Base-by-base conservation (phyloP, 2,113 vertebrate species). In the Alexandromys fortis region DNA sequence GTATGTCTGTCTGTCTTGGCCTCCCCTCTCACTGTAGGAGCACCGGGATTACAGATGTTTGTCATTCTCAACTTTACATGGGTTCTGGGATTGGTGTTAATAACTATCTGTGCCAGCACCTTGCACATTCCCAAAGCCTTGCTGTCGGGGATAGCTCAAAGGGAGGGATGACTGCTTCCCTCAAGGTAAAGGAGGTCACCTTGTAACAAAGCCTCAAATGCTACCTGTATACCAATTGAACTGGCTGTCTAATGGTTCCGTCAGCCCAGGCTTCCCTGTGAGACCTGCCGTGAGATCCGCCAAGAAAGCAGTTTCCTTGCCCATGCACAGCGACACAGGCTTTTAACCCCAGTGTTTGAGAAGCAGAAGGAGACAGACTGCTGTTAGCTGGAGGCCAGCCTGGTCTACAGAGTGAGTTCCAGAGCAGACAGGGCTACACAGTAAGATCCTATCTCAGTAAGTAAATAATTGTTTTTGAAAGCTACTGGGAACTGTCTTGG, bases 251-350 rank as follows among this genome's bases (percentile, higher is more conserved):
- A 95, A 73, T 1, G 26, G 91, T 86, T 52, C 38, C 82, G 21
- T 30, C 13, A n/a, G 52, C 75, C 73, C 7, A 21, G 6, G 65
- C n/a, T 42, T 38, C n/a, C 86, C 55, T 47, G 21, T 2, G 5
- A 83, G 78, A 94, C 35, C 49, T 47, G 19, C 49, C 38, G 13
- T 5, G 7, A 83, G 78, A 94, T 35, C 63, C n/a, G 19, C 82
- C 68, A 58, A 63, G 78, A 47, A 92, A 94, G 79, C 70, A 72
- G 75, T 94, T 93, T 96, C 93, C 94, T 28, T 49, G 85, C 63
- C 78, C 47, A 55, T 16, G 55, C 13, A 16, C 16, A n/a, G 24
- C 2, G 55, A 16, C 24, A 22, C 13, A 9, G 5, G 24, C 81
- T 47, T 81, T 83, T 61, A 28, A 42, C 35, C n/a, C 13, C 55